Evolutionary conservation across 2,113 vertebrate genomes (phyloP), one percentile per base, ranked within the genome.

Genomic region (Notiomystis cincta): DNA sequence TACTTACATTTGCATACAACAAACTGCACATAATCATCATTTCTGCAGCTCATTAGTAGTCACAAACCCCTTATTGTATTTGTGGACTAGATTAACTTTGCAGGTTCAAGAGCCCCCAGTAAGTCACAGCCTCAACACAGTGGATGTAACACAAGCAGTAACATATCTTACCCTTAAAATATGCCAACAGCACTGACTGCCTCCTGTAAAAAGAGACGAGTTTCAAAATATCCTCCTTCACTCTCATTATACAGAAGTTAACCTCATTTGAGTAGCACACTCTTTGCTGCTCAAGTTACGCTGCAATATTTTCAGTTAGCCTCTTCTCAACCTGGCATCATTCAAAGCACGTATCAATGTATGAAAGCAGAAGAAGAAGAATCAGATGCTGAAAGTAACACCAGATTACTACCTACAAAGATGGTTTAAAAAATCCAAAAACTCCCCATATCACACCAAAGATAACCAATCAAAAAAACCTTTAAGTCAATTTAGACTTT

Each of bases 271-370:
- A 95, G 38, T 9, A 77, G 7, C 25, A 61, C 18, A 25, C 1
- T 16, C 25, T 37, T 40, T 73, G 64, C 37, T 83, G 54, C 42
- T 81, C 20, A 92, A 58, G 42, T 78, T 77, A 65, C 20, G 53
- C 27, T 2, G 33, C 23, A 20, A 3, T 62, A 50, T 62, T 89
- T 81, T 89, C 75, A 78, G 35, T 30, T 27, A 54, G 35, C 20
- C 28, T 76, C 45, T 58, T 92, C 53, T 25, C 28, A 69, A 25
- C 3, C 13, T 25, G 33, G 35, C 38, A 56, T 13, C 22, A 23
- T 64, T 65, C 37, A 56, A 47, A 53, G 22, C 33, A 88, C 0
- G 0, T n/a, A 53, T 17, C 30, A 27, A 7, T 3, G 2, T 19
- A 31, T 0, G 3, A 81, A 84, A 53, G 31, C 10, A 82, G n/a